phyloP scores from a whole-genome alignment of 2,113 vertebrate genomes.

The Theristicus caerulescens region DNA sequence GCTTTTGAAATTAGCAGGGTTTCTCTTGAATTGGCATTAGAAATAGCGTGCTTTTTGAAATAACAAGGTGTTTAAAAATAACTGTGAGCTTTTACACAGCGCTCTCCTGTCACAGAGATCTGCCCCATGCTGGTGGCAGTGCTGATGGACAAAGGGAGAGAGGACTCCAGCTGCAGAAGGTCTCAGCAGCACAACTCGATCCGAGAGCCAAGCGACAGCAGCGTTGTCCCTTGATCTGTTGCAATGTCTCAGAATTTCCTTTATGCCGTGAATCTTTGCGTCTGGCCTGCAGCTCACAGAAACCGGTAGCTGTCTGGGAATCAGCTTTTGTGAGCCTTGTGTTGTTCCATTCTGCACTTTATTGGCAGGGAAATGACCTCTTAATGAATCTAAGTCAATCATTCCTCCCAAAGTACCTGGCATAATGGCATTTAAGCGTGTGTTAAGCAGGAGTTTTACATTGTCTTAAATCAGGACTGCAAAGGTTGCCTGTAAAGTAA shows the following conservation, averaged over 20 bases:
- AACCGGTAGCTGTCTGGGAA: neutral
- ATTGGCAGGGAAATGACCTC: neutral
- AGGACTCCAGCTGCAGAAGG: neutral
- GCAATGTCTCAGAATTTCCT: neutral
- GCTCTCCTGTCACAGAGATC: neutral
- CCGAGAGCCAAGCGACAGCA: neutral
- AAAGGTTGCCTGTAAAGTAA: neutral
- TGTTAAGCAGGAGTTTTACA: neutral
- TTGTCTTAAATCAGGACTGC: neutral
- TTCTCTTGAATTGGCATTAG: neutral
- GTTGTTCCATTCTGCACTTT: neutral
- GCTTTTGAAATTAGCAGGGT: neutral
- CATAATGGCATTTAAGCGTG: neutral
- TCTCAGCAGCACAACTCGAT: neutral
- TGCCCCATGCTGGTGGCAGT: neutral
- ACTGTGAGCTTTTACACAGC: neutral
- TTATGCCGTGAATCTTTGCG: neutral
- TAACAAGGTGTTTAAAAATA: neutral
- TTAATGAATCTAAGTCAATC: neutral
- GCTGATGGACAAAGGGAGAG: neutral
- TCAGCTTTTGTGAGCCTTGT: neutral
- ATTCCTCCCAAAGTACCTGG: neutral
- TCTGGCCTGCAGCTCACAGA: neutral
- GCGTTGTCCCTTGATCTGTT: neutral
- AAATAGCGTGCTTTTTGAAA: neutral